Base-by-base conservation (phyloP, 2,888 invertebrate genomes). In the Euzetes globulus region DNA sequence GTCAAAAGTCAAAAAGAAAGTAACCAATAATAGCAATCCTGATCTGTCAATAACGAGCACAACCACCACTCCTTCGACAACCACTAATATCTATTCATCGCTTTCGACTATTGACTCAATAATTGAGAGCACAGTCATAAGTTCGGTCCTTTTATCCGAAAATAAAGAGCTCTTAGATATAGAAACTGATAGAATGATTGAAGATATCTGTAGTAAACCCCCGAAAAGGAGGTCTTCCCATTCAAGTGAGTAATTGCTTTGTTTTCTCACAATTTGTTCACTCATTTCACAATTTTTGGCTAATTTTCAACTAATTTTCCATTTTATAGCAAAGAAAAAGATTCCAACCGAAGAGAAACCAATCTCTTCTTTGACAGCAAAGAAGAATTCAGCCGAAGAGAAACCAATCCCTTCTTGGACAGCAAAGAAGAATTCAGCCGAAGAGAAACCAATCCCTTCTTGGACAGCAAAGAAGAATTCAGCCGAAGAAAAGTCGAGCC, bases 51-150 rank as follows among this genome's bases (percentile, higher is more conserved):
- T 17, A 17, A 7, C 27, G 17, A 17, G 11, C 15, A 17, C 29
- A 17, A 13, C 17, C 17, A 33, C 15, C 60, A 60, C 60, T n/a
- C 29, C 60, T 6, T 7, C 27, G 17, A 58, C 13, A 25, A 11
- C 25, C 19, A 27, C 58, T 29, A n/a, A 17, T 33, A 60, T 60
- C 13, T 27, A 27, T 60, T 29, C 55, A 11, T 55, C 22, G 13
- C 27, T 9, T 15, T 37, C 41, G 1, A 68, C 22, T 5, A 41
- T 15, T 41, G 68, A 68, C n/a, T 60, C 60, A 17, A 45, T 41
- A 37, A 41, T 68, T 4, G 68, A 68, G 45, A 68, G 68, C 22
- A 68, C 45, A 22, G 68, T 60, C 33, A 60, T n/a, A 27, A 60
- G 33, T 29, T 60, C 60, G 2, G 60, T 33, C 3, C 29, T 27